Evolutionary conservation across 2,797 vertebrate species (phyloP).

Genomic region (Poecilia gillii): DNA sequence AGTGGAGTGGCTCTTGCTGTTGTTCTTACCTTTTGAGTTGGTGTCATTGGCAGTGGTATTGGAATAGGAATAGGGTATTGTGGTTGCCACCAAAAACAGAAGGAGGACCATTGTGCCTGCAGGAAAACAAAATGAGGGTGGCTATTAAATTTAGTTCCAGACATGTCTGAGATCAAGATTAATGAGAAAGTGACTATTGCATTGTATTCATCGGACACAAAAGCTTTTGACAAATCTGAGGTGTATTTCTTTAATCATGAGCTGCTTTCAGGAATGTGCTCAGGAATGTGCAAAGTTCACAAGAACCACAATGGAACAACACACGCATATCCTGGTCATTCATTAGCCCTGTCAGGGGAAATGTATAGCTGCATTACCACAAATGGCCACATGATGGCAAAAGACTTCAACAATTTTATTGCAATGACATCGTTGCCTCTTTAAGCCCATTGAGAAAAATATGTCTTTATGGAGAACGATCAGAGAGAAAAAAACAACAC

Average conservation of each 20-base stretch:
- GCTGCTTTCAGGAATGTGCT: conserved; percentile 66
- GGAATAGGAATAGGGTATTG: conserved; percentile 57
- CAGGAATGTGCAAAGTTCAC: conserved; percentile 59
- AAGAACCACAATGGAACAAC: conserved; percentile 66
- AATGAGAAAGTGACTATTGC: conserved; percentile 31
- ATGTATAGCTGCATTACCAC: conserved; percentile 11
- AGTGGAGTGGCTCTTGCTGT: neutral
- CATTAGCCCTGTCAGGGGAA: conserved; percentile 29
- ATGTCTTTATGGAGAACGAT: neutral
- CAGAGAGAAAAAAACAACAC: neutral
- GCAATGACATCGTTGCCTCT: neutral
- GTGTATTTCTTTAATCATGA: conserved; percentile 55
- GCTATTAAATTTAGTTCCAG: conserved; percentile 70
- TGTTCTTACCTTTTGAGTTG: conserved; percentile 69
- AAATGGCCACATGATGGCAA: conserved; percentile 61
- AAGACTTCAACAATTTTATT: conserved; percentile 19
- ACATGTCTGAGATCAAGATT: conserved; percentile 50
- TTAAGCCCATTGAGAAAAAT: conserved; percentile 46
- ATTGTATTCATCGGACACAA: conserved; percentile 59
- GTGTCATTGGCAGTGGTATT: conserved; percentile 59
- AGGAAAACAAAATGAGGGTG: conserved; percentile 62
- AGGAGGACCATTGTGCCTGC: conserved; percentile 83
- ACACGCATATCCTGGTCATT: conserved; percentile 69
- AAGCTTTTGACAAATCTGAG: conserved; percentile 55
- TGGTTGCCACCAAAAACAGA: conserved; percentile 74